Base-by-base conservation (phyloP, 2,888 invertebrate species). In the Tachina lurida region DNA sequence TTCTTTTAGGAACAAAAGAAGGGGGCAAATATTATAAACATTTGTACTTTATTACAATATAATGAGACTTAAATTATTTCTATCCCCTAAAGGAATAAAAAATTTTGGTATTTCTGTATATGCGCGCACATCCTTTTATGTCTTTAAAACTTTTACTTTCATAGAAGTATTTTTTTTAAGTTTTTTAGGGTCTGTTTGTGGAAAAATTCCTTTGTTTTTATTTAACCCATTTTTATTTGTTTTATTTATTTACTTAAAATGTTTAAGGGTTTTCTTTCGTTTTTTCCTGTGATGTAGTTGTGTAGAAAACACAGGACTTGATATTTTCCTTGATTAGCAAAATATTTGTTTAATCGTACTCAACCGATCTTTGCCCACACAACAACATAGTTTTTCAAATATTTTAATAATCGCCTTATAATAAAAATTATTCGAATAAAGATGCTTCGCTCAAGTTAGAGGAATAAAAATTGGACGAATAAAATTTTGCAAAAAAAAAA, bases 11-110 rank as follows among this genome's bases (percentile, higher is more conserved):
- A 56, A 78, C 43, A 62, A 71, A 75, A 71, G 52, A 68, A 67
- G 73, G 68, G 73, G 84, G 77, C 80, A 80, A 81, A 77, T 41
- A 74, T 81, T 43, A 84, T 77, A 77, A 84, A 84, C 81, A 84
- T 84, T 84, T 62, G 31, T 31, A 49, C 73, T 56, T 80, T 77
- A 81, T 81, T 84, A 63, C 19, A 84, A 81, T 63, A 41, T 77
- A 84, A 84, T 84, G 81, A 81, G 77, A 74, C 68, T 84, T 43
- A 68, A 77, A 84, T 84, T 73, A 68, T 17, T 39, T 15, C 3
- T 54, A 62, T 31, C 63, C 79, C 13, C 19, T 47, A 54, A 54
- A 17, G 10, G 43, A 45, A 62, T 52, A 22, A 31, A 1, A 31
- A 10, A 70, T 58, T 31, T 31, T 31, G 31, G n/a, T n/a, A n/a